phyloP scores from a whole-genome alignment of 2,888 invertebrate species.

The Malthinus flaveolus region DNA sequence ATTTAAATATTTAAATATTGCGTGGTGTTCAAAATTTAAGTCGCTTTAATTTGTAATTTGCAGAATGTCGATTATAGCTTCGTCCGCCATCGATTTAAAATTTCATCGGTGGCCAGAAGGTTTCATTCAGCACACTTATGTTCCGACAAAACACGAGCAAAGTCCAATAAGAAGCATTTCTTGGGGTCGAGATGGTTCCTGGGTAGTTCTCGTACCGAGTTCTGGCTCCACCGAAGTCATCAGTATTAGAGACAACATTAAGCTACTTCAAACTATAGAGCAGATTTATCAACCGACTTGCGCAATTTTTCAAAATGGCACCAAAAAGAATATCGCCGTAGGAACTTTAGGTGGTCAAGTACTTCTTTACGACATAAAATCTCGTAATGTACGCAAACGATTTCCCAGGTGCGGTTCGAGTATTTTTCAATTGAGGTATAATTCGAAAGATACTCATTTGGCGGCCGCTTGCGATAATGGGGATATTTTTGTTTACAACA shows the following conservation, averaged over 20 bases:
- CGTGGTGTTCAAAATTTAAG: no score
- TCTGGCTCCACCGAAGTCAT: constrained; percentile 49
- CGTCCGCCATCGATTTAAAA: constrained; percentile 60
- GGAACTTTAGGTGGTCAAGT: constrained; percentile 48
- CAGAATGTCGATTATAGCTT: constrained; percentile 51
- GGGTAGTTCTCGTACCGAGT: constrained; percentile 49
- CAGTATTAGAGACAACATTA: constrained; percentile 45
- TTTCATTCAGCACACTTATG: constrained; percentile 59
- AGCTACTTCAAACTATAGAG: constrained; percentile 46
- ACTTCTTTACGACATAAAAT: constrained; percentile 50
- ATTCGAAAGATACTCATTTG: constrained; percentile 48
- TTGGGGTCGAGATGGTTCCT: constrained; percentile 52
- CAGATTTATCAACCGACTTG: constrained; percentile 48
- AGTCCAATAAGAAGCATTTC: constrained; percentile 48
- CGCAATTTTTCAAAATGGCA: constrained; percentile 48
- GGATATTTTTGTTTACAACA: constrained; percentile 46
- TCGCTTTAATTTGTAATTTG: constrained; percentile 10
- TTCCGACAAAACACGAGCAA: constrained; percentile 39
- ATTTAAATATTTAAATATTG: no score
- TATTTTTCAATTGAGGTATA: constrained; percentile 46
- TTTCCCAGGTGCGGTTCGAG: constrained; percentile 41
- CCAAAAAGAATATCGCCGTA: constrained; percentile 46
- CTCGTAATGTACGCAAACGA: constrained; percentile 42
- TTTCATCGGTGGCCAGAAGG: constrained; percentile 61
- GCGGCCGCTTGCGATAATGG: constrained; percentile 48